These are phyloP conservation scores for Holotrichia oblita DNA, from an alignment of 1,140 invertebrate species.

Conservation along the genomic window DNA sequence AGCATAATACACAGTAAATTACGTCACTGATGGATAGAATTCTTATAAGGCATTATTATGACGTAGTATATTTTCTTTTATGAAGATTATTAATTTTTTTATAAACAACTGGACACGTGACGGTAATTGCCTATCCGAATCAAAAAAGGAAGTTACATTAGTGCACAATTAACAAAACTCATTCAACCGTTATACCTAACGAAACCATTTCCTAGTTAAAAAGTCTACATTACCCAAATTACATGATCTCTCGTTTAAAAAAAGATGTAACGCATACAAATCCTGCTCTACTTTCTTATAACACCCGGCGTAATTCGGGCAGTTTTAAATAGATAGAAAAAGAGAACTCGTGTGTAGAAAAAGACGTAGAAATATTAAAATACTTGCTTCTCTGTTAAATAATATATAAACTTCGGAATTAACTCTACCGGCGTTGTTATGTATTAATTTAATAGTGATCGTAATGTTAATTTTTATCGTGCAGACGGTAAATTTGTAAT, in stretches of 20 bases:
- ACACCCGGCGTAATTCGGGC: background rate
- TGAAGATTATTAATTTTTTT: too few relatives aligned
- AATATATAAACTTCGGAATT: background rate
- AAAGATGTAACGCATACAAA: background rate
- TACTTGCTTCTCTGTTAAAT: background rate
- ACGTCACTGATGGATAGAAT: too few relatives aligned
- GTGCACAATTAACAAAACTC: background rate
- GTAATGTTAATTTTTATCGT: constrained; percentile 23
- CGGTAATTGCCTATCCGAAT: too few relatives aligned
- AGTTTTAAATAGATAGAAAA: constrained; percentile 21
- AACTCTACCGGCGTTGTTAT: background rate
- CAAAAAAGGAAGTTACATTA: too few relatives aligned
- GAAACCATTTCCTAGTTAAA: background rate
- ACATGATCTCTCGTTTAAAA: background rate
- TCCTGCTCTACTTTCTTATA: constrained; percentile 20
- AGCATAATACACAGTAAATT: too few relatives aligned
- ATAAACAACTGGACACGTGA: too few relatives aligned
- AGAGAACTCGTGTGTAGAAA: background rate
- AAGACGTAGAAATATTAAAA: background rate
- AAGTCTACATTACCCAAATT: background rate
- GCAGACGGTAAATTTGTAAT: constrained; percentile 16
- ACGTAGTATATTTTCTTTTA: too few relatives aligned
- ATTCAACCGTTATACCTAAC: background rate
- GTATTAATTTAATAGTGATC: background rate
- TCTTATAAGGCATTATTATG: too few relatives aligned